These are phyloP conservation scores for Riparia riparia DNA, from an alignment of 2,113 vertebrate species.

Conservation along the genomic window DNA sequence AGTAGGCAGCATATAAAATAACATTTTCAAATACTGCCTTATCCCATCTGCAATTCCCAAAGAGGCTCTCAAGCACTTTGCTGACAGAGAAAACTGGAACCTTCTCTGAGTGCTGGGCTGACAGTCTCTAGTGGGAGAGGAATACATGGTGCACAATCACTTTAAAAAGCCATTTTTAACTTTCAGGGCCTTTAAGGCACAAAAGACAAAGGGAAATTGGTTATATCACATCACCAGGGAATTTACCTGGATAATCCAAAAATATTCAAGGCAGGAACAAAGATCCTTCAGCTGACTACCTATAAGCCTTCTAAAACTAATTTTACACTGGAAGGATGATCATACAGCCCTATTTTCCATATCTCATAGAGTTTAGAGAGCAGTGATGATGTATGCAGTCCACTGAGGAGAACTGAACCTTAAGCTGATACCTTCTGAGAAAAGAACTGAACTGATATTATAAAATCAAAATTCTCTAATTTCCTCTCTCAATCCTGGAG, in stretches of 20 bases:
- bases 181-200: neutral
- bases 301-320: neutral
- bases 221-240: neutral
- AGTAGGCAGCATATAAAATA: neutral
- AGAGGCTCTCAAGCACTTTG: neutral
- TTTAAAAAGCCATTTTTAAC: neutral
- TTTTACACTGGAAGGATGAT: neutral
- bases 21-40: neutral
- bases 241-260: neutral
- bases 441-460: neutral
- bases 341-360: neutral
- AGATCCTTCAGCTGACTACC: neutral
- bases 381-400: neutral
- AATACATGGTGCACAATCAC: neutral
- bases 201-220: neutral
- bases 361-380: neutral
- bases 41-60: neutral
- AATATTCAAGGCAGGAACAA: neutral
- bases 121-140: neutral
- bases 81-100: neutral
- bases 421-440: neutral
- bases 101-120: neutral
- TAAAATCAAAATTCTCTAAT: neutral
- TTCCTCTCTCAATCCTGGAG: neutral
- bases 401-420: neutral